Evolutionary conservation across 2,113 vertebrate genomes (phyloP).

Genomic region (Dendrocopos noguchii): DNA sequence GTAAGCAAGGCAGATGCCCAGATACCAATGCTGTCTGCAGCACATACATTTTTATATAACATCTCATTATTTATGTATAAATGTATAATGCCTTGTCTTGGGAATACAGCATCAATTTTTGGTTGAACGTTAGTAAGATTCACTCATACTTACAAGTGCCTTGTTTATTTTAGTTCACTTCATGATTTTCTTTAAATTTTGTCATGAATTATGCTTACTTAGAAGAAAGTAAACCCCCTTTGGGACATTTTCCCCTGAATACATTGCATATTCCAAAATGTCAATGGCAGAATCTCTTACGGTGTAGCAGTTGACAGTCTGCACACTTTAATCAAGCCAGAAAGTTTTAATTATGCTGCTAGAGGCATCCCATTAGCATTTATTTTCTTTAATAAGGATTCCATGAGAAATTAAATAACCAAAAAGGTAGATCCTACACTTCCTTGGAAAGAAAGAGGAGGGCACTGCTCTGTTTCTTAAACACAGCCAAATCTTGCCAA

Average conservation of each 20-base stretch:
- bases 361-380: constrained; percentile 77
- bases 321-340: constrained; percentile 73
- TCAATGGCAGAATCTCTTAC: constrained; percentile 40
- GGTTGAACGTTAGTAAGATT: not conserved
- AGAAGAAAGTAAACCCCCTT: constrained; percentile 15
- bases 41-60: constrained; percentile 56
- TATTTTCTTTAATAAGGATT: constrained; percentile 75
- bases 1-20: constrained; percentile 37
- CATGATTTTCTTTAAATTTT: constrained; percentile 34
- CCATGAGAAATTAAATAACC: not conserved
- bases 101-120: constrained; percentile 2
- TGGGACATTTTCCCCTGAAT: constrained; percentile 27
- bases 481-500: not conserved
- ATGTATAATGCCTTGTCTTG: not conserved
- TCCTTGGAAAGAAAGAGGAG: not conserved
- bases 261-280: constrained; percentile 48
- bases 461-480: not conserved
- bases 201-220: constrained; percentile 35
- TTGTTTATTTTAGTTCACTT: constrained; percentile 34
- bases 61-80: constrained; percentile 23
- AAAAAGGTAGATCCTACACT: not conserved
- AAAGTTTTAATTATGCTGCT: constrained; percentile 81
- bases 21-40: not conserved
- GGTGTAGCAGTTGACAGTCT: constrained; percentile 64
- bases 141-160: not conserved